Evolutionary conservation across 2,113 vertebrate species (phyloP).

Genomic region (Salvator merianae): DNA sequence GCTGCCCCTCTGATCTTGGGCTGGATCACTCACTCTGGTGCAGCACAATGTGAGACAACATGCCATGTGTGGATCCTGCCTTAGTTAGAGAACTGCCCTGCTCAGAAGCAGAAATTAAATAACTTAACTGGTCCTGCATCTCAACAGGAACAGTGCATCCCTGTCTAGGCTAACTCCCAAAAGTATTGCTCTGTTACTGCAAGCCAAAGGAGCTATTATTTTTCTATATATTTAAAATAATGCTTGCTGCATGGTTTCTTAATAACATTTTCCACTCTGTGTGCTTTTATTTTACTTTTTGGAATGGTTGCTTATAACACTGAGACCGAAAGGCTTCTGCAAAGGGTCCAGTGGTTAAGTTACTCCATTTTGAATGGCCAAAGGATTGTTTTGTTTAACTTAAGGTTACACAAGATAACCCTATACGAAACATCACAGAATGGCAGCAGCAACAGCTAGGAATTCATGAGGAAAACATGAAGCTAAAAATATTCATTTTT

Average conservation of each 20-base stretch:
- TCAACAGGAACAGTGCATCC: neutral
- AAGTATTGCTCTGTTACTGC: too few relatives aligned
- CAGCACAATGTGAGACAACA: too few relatives aligned
- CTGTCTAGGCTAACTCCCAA: neutral
- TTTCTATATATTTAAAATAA: neutral
- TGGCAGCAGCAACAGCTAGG: slow-evolving; percentile 1
- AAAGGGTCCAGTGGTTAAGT: neutral
- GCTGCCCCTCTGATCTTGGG: too few relatives aligned
- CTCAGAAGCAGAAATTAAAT: neutral
- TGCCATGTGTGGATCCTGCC: neutral
- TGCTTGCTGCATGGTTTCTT: neutral
- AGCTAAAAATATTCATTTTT: neutral
- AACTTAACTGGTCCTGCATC: neutral
- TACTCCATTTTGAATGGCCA: slow-evolving; percentile 30
- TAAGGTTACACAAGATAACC: slow-evolving; percentile 30
- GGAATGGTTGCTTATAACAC: slow-evolving; percentile 27
- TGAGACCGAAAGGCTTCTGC: slow-evolving; percentile 10
- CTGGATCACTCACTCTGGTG: too few relatives aligned
- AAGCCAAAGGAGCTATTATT: neutral
- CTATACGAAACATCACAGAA: slow-evolving; percentile 46
- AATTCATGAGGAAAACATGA: slow-evolving; percentile 35
- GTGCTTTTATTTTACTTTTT: slow-evolving; percentile 1
- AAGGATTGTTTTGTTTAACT: slow-evolving; percentile 28
- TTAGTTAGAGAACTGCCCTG: neutral
- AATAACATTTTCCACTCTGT: neutral